These are phyloP conservation scores for Paralichthys olivaceus DNA, from an alignment of 2,113 vertebrate species.

Conservation along the genomic window DNA sequence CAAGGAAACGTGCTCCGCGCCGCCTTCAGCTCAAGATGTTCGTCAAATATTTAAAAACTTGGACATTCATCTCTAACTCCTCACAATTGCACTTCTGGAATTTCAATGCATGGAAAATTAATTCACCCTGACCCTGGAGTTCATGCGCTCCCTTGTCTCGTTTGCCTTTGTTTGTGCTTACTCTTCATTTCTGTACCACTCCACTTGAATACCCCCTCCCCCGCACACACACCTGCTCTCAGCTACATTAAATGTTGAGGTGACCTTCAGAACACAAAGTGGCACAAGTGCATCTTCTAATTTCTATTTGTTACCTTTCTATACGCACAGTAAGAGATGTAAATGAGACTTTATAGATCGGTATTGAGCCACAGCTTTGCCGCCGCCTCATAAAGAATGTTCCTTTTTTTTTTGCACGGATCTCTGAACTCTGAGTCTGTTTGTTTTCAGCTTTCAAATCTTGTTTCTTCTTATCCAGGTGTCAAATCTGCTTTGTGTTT, in stretches of 20 bases:
- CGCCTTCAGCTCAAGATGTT: not conserved
- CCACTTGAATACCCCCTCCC: not conserved
- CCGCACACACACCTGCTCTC: conserved; percentile 34
- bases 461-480: conserved; percentile 42
- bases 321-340: not conserved
- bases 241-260: conserved; percentile 28
- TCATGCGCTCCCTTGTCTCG: not conserved
- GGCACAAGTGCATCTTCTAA: conserved; percentile 21
- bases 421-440: conserved; percentile 2
- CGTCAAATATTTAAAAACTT: not conserved
- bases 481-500: conserved; percentile 36
- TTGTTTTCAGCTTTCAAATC: conserved; percentile 41
- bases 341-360: not conserved
- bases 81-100: conserved; percentile 1
- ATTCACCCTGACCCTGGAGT: conserved; percentile 24
- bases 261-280: conserved; percentile 62
- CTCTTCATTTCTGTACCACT: conserved; percentile 56
- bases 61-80: not conserved
- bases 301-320: conserved; percentile 1
- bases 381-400: not conserved
- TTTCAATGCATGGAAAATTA: not conserved
- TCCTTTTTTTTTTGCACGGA: not conserved
- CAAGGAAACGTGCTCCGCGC: not conserved
- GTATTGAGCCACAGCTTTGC: not conserved
- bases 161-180: conserved; percentile 61